Evolutionary conservation across 1,140 invertebrate genomes (phyloP).

Genomic region (Cecropterus lyciades): DNA sequence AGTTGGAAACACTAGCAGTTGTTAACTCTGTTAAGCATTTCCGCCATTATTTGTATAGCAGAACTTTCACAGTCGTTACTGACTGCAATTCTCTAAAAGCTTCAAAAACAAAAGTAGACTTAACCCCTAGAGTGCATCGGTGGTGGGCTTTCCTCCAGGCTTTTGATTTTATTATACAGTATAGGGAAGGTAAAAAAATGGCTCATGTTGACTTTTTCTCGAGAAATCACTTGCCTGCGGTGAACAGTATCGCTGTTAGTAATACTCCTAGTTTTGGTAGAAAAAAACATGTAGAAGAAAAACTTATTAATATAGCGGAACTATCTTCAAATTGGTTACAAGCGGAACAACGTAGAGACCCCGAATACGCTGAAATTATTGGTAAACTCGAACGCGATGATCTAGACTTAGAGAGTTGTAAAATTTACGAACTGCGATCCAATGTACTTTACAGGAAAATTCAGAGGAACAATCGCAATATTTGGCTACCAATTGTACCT

Average conservation of each 20-base stretch:
- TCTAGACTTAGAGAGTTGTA: conserved; percentile 19
- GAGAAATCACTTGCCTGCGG: background rate
- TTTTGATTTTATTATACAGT: conserved; percentile 51
- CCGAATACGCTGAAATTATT: conserved; percentile 23
- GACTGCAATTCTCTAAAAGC: conserved; percentile 57
- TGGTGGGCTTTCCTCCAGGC: conserved; percentile 66
- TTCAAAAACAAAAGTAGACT: conserved; percentile 59
- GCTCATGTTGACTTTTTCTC: conserved; percentile 15
- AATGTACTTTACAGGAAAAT: background rate
- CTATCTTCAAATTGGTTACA: conserved; percentile 14
- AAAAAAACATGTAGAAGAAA: conserved; percentile 34
- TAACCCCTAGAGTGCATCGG: conserved; percentile 54
- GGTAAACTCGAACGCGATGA: conserved; percentile 24
- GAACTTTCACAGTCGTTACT: conserved; percentile 52
- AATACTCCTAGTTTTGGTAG: background rate
- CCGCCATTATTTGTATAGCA: conserved; percentile 51
- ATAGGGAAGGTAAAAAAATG: conserved; percentile 38
- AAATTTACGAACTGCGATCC: background rate
- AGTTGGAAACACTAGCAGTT: conserved; percentile 73
- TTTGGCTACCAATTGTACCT: background rate
- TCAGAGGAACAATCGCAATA: background rate
- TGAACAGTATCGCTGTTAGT: no score
- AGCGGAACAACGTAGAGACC: conserved; percentile 18
- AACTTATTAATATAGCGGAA: conserved; percentile 11
- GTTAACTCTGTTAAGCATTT: conserved; percentile 55